phyloP scores from a whole-genome alignment of 2,797 vertebrate genomes.

The Tenualosa thibaudeaui region DNA sequence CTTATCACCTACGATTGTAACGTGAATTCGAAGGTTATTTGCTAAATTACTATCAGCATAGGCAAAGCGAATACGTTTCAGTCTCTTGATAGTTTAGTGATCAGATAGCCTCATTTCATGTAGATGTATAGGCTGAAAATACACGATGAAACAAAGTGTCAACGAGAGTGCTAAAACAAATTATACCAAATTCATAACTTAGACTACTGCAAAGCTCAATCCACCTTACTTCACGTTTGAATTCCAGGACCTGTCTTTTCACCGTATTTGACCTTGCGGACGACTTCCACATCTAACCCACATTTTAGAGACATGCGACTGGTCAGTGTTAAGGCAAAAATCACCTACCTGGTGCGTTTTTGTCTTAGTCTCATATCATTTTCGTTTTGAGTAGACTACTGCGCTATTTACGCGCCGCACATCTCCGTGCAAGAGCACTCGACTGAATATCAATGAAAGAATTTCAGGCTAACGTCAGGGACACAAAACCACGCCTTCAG shows the following conservation, averaged over 20 bases:
- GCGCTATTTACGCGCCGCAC: slow-evolving; percentile 50
- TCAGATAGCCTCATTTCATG: background rate
- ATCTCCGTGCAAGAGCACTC: slow-evolving; percentile 53
- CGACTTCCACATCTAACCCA: slow-evolving; percentile 46
- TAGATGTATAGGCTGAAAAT: slow-evolving; percentile 28
- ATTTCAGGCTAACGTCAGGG: slow-evolving; percentile 63
- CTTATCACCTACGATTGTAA: background rate
- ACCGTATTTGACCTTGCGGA: slow-evolving; percentile 74
- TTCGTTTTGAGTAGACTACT: slow-evolving; percentile 39
- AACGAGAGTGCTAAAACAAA: slow-evolving; percentile 38
- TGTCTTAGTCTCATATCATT: slow-evolving; percentile 48
- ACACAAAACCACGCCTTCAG: slow-evolving; percentile 75
- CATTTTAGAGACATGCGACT: background rate
- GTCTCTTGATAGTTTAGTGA: background rate
- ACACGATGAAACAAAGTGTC: slow-evolving; percentile 27
- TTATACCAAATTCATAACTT: slow-evolving; percentile 24
- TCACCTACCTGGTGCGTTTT: slow-evolving; percentile 62
- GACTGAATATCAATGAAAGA: slow-evolving; percentile 65
- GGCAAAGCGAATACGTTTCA: background rate
- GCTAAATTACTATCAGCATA: background rate
- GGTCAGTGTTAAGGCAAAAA: slow-evolving; percentile 28
- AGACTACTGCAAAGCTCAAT: background rate
- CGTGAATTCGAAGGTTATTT: slow-evolving; percentile 1
- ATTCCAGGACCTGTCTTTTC: slow-evolving; percentile 48
- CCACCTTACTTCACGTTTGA: slow-evolving; percentile 6